These are phyloP conservation scores for Cephus pygmeus DNA, from an alignment of 2,888 invertebrate species.

Conservation along the genomic window DNA sequence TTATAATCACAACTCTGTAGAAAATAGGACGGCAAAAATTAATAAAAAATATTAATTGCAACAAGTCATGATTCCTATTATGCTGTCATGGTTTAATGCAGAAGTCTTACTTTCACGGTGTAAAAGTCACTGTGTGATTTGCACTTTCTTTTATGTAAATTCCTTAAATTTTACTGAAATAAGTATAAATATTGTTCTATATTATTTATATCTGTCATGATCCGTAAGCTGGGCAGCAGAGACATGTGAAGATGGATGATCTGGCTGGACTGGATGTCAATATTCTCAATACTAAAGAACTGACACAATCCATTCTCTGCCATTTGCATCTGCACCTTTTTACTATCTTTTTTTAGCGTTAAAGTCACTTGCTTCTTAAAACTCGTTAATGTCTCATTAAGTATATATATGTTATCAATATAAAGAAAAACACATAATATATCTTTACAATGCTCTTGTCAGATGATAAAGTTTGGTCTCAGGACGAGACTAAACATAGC, in stretches of 20 bases:
- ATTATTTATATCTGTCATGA: slow-evolving; percentile 22
- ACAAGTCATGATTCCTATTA: not conserved
- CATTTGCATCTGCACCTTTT: slow-evolving; percentile 29
- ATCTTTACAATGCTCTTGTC: slow-evolving; percentile 54
- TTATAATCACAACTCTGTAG: not conserved
- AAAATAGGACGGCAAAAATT: not conserved
- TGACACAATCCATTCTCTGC: slow-evolving; percentile 70
- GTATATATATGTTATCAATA: not conserved
- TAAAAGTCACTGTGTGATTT: not conserved
- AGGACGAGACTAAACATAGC: slow-evolving; percentile 61
- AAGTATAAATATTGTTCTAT: not conserved
- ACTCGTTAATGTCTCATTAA: not conserved
- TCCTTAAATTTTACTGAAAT: not conserved
- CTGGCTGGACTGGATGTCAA: slow-evolving; percentile 67
- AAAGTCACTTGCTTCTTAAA: not conserved
- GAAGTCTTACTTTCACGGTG: not conserved
- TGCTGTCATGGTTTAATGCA: not conserved
- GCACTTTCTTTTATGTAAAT: not conserved
- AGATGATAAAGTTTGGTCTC: slow-evolving; percentile 59
- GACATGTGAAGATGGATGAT: slow-evolving; percentile 28
- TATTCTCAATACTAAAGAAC: slow-evolving; percentile 75
- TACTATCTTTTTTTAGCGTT: not conserved
- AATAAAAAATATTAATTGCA: not conserved
- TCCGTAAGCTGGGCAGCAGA: slow-evolving; percentile 33
- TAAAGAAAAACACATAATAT: slow-evolving; percentile 38